A percentile compares a stretch with the other conserved stretches of the same genome.
Conservation (phyloP, 2,797 vertebrate species). For the Pteronotus mesoamericanus region DNA sequence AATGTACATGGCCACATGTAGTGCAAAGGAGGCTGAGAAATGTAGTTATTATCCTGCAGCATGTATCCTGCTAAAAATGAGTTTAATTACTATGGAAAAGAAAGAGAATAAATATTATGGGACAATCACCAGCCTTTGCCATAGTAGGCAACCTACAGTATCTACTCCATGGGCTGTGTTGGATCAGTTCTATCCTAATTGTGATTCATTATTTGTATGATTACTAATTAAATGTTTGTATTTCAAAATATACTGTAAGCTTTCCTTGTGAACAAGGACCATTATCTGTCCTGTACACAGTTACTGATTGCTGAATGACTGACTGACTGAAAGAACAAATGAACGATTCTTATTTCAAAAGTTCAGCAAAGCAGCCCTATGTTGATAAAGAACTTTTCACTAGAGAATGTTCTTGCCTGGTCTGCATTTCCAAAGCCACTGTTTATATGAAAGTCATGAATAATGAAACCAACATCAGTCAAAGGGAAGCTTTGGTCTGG, state of each 20-base stretch:
- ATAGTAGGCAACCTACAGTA: neutral
- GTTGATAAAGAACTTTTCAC: neutral
- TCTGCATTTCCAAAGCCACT: neutral
- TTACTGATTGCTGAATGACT: neutral
- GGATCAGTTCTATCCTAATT: neutral
- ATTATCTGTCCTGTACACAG: neutral
- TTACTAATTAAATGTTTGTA: neutral
- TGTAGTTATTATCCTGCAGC: neutral
- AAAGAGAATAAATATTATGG: neutral
- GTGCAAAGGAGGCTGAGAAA: neutral
- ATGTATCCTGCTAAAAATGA: neutral
- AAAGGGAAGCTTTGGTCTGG: conserved; percentile 38
- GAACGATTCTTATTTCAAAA: neutral
- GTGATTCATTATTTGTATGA: neutral
- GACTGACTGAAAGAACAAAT: neutral
- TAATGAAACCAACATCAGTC: conserved; percentile 9
- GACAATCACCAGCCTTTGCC: neutral
- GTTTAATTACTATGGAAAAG: neutral
- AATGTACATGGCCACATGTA: neutral
- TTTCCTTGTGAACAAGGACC: neutral
- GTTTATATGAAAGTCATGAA: neutral
- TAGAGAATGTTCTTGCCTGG: neutral
- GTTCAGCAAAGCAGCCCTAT: neutral
- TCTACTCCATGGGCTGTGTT: neutral
- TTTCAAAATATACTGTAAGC: neutral